phyloP scores from a whole-genome alignment of 2,888 invertebrate species.

The Thecocarcelia acutangulata region DNA sequence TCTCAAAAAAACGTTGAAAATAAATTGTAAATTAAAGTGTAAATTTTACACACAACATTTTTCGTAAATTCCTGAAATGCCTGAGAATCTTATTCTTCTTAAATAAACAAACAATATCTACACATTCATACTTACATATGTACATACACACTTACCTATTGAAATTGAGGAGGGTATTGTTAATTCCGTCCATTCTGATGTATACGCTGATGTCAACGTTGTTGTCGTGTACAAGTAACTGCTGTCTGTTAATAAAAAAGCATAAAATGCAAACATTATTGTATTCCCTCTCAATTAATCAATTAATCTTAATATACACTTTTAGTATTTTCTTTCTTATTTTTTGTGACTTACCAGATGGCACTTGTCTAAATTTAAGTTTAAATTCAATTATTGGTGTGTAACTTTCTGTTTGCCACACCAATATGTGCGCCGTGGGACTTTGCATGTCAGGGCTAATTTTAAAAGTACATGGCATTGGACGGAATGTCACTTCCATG shows the following conservation, averaged over 20 bases:
- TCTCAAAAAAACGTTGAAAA: no score
- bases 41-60: no score
- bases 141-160: constrained; percentile 74
- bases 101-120: no score
- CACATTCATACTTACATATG: no score
- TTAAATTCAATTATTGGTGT: constrained; percentile 88
- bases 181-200: constrained; percentile 78
- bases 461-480: constrained; percentile 80
- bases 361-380: constrained; percentile 81
- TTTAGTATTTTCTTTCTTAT: no score
- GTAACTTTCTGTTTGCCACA: constrained; percentile 93
- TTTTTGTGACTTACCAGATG: constrained; percentile 75
- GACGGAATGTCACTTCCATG: constrained; percentile 87
- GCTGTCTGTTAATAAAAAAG: constrained; percentile 51
- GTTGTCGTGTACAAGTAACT: constrained; percentile 46
- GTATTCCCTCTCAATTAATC: constrained; percentile 54
- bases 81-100: no score
- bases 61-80: no score
- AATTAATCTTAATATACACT: constrained; percentile 56
- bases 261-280: constrained; percentile 14
- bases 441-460: constrained; percentile 78
- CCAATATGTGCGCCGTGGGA: constrained; percentile 85
- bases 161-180: constrained; percentile 79
- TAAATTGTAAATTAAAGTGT: no score
- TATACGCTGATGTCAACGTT: constrained; percentile 51